Evolutionary conservation across 2,113 vertebrate species (phyloP), one percentile per base, ranked within the genome.

Genomic region (Paramisgurnus dabryanus): DNA sequence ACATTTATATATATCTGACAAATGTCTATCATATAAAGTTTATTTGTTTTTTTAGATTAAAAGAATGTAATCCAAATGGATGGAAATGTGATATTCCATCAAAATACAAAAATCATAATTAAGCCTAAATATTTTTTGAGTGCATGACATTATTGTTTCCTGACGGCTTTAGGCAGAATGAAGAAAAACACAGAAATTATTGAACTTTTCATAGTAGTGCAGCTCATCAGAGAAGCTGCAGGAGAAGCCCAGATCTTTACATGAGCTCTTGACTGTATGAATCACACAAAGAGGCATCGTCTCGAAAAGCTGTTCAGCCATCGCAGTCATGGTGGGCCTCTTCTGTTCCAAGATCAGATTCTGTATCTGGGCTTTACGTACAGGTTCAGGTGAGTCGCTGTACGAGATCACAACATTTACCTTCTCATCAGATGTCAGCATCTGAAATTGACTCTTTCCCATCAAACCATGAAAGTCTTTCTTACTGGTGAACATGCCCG

Each of bases 371-470:
- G n/a, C 72, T 76, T 80, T 88, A 66, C 93, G 85, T 63, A 94
- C 34, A 0, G 92, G 88, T 82, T 92, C 90, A 0, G 92, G 85
- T 0, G 91, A 93, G 71, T 90, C 82, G 67, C 92, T 92, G 88
- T 92, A 93, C 68, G 93, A 94, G 57, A 94, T 89, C 80, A 90
- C 86, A 22, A 93, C 53, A 4, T 89, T 90, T 0, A 92, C 80
- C 58, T 89, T 90, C 64, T 92, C 86, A 5, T 92, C 88, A 0
- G 85, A 77, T 0, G 84, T n/a, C 0, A 85, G 64, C 60, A 94
- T 88, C 77, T 88, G 87, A 87, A 93, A 94, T 76, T 91, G 90
- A 12, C 86, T 93, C 60, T 86, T 91, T 43, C 92, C 92, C 0
- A 87, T 89, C 0, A 85, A 3, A 66, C 90, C 90, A 18, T 93